Conservation (phyloP, 2,888 invertebrate species). For the Pantelozetes paolii region DNA sequence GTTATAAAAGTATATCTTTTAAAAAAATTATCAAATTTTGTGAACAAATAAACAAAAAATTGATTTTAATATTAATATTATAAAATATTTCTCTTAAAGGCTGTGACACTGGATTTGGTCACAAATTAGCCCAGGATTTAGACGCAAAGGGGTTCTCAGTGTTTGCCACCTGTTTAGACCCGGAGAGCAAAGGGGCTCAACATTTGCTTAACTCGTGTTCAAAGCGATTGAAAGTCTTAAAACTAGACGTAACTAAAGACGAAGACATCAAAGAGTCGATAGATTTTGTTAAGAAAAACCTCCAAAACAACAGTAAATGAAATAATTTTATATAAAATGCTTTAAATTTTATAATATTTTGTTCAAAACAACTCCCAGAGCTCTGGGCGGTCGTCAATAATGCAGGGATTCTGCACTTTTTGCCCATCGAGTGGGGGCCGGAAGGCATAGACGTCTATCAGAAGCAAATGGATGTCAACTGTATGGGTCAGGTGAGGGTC, state of each 20-base stretch:
- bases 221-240: slow-evolving; percentile 50
- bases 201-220: slow-evolving; percentile 50
- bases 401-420: neutral
- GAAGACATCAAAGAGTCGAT: slow-evolving; percentile 50
- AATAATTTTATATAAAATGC: neutral
- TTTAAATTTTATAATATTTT: neutral
- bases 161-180: slow-evolving; percentile 52
- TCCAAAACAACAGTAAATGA: neutral
- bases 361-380: neutral
- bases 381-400: slow-evolving; percentile 7
- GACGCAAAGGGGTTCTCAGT: slow-evolving; percentile 53
- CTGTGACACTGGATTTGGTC: slow-evolving; percentile 53
- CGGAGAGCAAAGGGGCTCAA: slow-evolving; percentile 50
- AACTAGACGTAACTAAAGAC: slow-evolving; percentile 51
- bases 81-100: slow-evolving; percentile 47
- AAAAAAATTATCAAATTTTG: neutral
- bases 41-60: too few species aligned
- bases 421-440: neutral
- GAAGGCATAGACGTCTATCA: neutral
- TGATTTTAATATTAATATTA: neutral
- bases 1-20: neutral
- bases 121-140: slow-evolving; percentile 51
- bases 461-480: slow-evolving; percentile 16
- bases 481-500: slow-evolving; percentile 11
- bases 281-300: slow-evolving; percentile 46